Percentiles rank a stretch among this genome's conserved stretches.
These are phyloP conservation scores for Aldrovandia affinis DNA, from an alignment of 2,797 vertebrate genomes.

Conservation along the genomic window DNA sequence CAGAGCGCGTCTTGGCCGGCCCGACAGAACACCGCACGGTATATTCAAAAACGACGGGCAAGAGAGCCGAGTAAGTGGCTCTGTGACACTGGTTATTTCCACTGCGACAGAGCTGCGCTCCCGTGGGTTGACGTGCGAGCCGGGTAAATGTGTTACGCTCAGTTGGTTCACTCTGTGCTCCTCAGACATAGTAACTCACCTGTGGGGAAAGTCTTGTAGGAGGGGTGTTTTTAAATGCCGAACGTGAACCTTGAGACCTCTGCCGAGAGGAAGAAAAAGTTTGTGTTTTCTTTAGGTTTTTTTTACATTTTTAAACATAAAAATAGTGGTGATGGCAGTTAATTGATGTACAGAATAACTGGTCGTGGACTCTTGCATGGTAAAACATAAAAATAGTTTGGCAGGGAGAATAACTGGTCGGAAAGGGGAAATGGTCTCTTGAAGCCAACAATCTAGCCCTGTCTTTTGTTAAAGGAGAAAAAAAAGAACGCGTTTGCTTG, in stretches of 20 bases:
- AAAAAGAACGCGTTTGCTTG: not conserved
- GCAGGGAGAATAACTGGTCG: too few relatives aligned
- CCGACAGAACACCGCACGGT: not conserved
- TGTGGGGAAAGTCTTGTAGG: too few relatives aligned
- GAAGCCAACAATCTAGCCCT: not conserved
- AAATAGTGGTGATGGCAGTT: too few relatives aligned
- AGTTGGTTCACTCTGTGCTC: not conserved
- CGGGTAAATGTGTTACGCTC: not conserved
- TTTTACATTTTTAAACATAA: too few relatives aligned
- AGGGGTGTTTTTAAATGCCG: not conserved
- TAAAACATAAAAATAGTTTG: too few relatives aligned
- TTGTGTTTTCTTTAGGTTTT: too few relatives aligned
- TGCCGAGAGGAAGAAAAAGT: too few relatives aligned
- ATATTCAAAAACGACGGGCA: not conserved
- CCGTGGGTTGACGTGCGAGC: not conserved
- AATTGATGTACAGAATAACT: too few relatives aligned
- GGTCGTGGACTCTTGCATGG: too few relatives aligned
- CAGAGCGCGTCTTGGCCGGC: not conserved
- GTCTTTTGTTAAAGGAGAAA: slow-evolving; percentile 14
- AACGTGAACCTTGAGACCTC: not conserved
- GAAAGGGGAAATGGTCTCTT: not conserved
- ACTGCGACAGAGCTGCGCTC: not conserved
- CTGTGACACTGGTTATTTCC: not conserved
- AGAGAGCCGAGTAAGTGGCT: not conserved
- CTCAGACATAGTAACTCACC: slow-evolving; percentile 5